Evolutionary conservation across 1,140 invertebrate genomes (phyloP).

Genomic region (Fopius arisanus): DNA sequence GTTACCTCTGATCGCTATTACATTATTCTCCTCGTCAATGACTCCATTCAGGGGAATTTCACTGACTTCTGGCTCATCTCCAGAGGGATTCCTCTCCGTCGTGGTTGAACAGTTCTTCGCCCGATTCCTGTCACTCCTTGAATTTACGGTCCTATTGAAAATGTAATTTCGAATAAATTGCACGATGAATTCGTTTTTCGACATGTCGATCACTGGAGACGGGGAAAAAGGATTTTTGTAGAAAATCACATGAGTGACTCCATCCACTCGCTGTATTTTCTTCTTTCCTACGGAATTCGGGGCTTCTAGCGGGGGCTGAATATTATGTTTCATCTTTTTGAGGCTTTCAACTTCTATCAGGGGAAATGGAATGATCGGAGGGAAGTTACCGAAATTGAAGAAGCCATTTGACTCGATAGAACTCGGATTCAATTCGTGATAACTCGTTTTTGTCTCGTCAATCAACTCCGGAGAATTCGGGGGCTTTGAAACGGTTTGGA

Average conservation of each 20-base stretch:
- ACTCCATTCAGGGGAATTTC: neutral
- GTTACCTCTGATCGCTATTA: conserved; percentile 44
- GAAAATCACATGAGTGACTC: conserved; percentile 26
- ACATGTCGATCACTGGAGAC: neutral
- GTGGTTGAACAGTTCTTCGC: neutral
- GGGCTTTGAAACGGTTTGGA: conserved; percentile 24
- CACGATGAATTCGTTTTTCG: conserved; percentile 23
- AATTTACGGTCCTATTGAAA: conserved; percentile 7
- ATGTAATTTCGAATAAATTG: conserved; percentile 38
- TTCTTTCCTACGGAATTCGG: neutral
- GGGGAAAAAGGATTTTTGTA: conserved; percentile 23
- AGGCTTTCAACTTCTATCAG: conserved; percentile 21
- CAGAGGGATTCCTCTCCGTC: neutral
- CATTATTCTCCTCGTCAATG: conserved; percentile 30
- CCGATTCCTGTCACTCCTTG: neutral
- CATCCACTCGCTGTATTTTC: conserved; percentile 1
- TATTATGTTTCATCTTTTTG: neutral
- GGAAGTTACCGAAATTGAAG: conserved; percentile 17
- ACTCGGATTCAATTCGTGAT: conserved; percentile 34
- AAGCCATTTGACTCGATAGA: conserved; percentile 37
- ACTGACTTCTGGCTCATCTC: neutral
- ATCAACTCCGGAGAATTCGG: conserved; percentile 31
- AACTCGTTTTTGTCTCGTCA: conserved; percentile 36
- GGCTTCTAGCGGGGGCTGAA: neutral
- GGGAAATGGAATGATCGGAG: conserved; percentile 24